Evolutionary conservation across 2,797 vertebrate species (phyloP).

Genomic region (Simalia tracyae): DNA sequence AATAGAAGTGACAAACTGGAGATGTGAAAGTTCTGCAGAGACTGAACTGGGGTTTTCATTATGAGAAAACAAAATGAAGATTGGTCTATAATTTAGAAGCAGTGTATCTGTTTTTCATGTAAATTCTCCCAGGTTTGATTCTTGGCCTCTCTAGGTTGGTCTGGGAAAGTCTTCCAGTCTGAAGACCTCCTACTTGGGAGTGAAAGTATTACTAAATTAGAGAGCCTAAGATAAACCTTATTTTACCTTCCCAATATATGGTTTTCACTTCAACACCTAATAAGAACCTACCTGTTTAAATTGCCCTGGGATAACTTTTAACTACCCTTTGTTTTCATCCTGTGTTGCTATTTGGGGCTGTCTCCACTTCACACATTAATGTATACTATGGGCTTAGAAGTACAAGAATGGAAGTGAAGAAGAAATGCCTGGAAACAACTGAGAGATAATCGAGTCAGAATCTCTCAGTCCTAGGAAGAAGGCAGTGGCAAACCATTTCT

Average conservation of each 20-base stretch:
- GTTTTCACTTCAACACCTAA: not conserved
- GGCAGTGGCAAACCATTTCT: not conserved
- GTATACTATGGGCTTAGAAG: not conserved
- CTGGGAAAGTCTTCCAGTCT: not conserved
- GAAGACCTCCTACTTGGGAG: not conserved
- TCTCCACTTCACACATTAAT: not conserved
- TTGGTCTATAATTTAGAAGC: not conserved
- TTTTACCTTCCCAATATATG: not conserved
- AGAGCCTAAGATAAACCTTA: not conserved
- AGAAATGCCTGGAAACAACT: not conserved
- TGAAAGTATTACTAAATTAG: not conserved
- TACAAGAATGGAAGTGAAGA: not conserved
- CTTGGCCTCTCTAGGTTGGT: not conserved
- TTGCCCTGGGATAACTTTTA: not conserved
- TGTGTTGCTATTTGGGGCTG: not conserved
- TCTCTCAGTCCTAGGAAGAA: not conserved
- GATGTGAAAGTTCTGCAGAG: not conserved
- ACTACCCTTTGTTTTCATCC: not conserved
- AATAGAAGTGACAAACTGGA: not conserved
- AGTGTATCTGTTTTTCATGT: not conserved
- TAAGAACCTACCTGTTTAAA: not conserved
- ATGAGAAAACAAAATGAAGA: not conserved
- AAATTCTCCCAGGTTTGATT: not conserved
- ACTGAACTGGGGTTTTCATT: not conserved
- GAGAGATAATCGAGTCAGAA: not conserved